Evolutionary conservation across 2,888 invertebrate species (phyloP).

Genomic region (Euphydryas editha): DNA sequence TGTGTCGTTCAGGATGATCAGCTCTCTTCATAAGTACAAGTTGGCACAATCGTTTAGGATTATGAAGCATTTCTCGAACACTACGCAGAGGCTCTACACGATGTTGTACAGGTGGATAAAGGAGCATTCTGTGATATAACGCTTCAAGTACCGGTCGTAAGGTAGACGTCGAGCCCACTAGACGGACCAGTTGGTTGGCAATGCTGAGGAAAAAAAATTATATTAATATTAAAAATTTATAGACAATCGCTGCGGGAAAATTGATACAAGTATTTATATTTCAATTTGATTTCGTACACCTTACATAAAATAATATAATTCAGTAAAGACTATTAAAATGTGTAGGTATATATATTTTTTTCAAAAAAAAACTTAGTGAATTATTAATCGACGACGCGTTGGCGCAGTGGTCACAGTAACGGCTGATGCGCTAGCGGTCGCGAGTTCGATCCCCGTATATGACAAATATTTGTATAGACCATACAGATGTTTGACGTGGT

Average conservation of each 20-base stretch:
- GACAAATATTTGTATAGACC: too few species aligned
- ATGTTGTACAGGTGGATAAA: conserved; percentile 93
- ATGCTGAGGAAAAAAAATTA: conserved; percentile 86
- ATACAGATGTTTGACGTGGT: too few species aligned
- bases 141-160: conserved; percentile 96
- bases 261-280: neutral
- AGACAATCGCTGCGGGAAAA: neutral
- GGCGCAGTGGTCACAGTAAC: too few species aligned
- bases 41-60: conserved; percentile 91
- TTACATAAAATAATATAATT: too few species aligned
- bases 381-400: too few species aligned
- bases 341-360: too few species aligned
- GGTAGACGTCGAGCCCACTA: conserved; percentile 94
- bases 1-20: conserved; percentile 39
- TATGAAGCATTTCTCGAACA: conserved; percentile 90
- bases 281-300: too few species aligned
- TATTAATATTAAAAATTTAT: neutral
- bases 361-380: too few species aligned
- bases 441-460: too few species aligned
- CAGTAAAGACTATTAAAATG: too few species aligned
- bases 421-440: too few species aligned
- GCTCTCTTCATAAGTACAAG: conserved; percentile 86
- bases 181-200: conserved; percentile 92
- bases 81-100: conserved; percentile 93
- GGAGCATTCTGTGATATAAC: conserved; percentile 95